Conservation (phyloP, 2,113 vertebrate genomes). For the Galbula dea region DNA sequence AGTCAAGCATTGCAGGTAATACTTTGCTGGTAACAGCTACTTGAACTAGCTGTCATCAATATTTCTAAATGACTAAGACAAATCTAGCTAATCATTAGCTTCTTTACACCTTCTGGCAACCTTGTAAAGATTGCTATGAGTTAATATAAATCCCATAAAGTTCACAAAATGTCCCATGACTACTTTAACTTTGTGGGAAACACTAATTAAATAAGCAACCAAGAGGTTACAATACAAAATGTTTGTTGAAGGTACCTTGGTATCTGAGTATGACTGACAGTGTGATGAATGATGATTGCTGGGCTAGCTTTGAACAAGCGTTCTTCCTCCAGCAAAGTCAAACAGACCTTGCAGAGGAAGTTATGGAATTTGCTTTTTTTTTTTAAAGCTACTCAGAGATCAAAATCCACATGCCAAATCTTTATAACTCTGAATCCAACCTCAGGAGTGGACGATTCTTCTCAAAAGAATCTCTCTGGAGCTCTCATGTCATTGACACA, state of each 20-base stretch:
- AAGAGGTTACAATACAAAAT: background rate
- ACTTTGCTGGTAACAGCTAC: background rate
- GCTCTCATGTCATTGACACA: background rate
- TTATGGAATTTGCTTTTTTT: background rate
- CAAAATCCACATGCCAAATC: background rate
- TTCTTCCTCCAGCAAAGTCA: constrained; percentile 32
- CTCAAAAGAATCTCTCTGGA: background rate
- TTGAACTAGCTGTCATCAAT: background rate
- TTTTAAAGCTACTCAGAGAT: background rate
- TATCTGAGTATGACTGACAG: constrained; percentile 17
- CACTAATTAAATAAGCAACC: background rate
- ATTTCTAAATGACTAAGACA: constrained; percentile 40
- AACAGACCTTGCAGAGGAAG: constrained; percentile 40
- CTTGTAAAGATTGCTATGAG: constrained; percentile 20
- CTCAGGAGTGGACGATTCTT: background rate
- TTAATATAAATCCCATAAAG: constrained; percentile 57
- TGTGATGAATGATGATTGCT: constrained; percentile 39
- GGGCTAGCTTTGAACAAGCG: background rate
- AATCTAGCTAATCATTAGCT: constrained; percentile 49
- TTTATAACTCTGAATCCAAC: background rate
- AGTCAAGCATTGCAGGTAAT: background rate
- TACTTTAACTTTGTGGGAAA: constrained; percentile 40
- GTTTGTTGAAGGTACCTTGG: background rate
- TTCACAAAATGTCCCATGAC: background rate
- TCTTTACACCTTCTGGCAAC: constrained; percentile 37